Evolutionary conservation across 2,797 vertebrate species (phyloP), one percentile per base, ranked within the genome.

Genomic region (Tinamus major): DNA sequence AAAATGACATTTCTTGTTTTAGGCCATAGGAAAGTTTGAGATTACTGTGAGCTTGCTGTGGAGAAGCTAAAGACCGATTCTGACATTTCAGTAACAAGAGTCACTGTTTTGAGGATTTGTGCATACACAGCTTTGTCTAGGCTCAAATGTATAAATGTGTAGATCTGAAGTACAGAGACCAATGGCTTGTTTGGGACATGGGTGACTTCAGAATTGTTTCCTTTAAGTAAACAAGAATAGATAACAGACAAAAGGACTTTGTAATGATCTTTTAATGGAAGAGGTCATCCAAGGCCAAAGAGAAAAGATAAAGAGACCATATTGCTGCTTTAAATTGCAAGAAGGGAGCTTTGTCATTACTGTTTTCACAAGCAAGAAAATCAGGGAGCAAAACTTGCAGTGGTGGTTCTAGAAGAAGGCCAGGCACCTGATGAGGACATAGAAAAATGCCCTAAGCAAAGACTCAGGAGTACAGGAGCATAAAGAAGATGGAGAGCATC

Each of bases 181-280:
- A 9, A 55, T 63, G 42, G 63, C 27, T 89, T 83, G 6, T 49
- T 49, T 68, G 55, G 12, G 18, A 75, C 29, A 13, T 64, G 4
- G 14, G 10, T 65, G 41, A 21, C 16, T 29, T 77, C 35, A 46
- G 46, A 75, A 58, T 49, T 53, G 19, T 58, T 93, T 49, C 13
- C 41, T 89, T 89, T 70, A 87, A 77, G 58, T 64, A 74, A 87
- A 13, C 23, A 74, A 68, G 85, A 88, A 61, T 49, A 14, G 55
- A 20, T 86, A 79, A 75, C 15, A 72, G 16, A 35, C 62, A 24
- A 33, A 91, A 91, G 31, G 21, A 56, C 49, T 92, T 42, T 56
- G 33, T 76, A 63, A 90, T 85, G 19, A 56, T 41, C 90, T 83
- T 87, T 89, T 80, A 78, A 71, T 59, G 41, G 24, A 75, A 83